Evolutionary conservation across 2,888 invertebrate species (phyloP).

Genomic region (Agrenia bidenticulata): DNA sequence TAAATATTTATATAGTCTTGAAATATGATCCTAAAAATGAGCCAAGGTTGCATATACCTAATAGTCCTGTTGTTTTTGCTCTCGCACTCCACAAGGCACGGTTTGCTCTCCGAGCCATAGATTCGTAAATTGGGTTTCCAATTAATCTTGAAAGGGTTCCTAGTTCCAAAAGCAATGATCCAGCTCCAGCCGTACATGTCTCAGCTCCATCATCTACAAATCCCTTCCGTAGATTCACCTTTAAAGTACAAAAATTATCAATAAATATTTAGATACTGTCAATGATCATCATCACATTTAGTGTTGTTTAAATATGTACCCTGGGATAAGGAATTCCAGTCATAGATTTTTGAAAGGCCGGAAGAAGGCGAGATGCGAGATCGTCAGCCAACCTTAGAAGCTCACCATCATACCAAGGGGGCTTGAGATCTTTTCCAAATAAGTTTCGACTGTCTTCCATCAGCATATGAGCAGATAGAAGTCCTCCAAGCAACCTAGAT

Average conservation of each 20-base stretch:
- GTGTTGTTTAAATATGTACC: conserved; percentile 50
- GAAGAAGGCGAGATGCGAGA: conserved; percentile 62
- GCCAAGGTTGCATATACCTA: conserved; percentile 58
- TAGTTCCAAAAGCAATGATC: conserved; percentile 65
- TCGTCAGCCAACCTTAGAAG: conserved; percentile 64
- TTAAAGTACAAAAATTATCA: conserved; percentile 45
- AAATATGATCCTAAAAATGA: no score
- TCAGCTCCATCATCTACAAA: conserved; percentile 61
- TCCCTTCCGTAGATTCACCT: conserved; percentile 62
- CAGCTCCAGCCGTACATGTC: conserved; percentile 67
- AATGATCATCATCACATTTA: background rate
- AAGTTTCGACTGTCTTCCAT: conserved; percentile 61
- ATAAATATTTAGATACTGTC: background rate
- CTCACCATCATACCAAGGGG: conserved; percentile 61
- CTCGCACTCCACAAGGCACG: conserved; percentile 61
- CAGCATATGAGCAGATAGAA: conserved; percentile 65
- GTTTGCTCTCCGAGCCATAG: conserved; percentile 62
- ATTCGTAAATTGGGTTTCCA: conserved; percentile 63
- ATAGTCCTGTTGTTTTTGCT: conserved; percentile 62
- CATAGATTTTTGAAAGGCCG: conserved; percentile 64
- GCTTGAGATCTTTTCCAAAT: conserved; percentile 59
- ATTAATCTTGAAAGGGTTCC: conserved; percentile 64
- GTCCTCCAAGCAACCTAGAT: conserved; percentile 61
- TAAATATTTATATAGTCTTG: background rate
- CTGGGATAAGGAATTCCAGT: conserved; percentile 63